Base-by-base conservation (phyloP, 2,888 invertebrate species). In the Stratiomys singularior region DNA sequence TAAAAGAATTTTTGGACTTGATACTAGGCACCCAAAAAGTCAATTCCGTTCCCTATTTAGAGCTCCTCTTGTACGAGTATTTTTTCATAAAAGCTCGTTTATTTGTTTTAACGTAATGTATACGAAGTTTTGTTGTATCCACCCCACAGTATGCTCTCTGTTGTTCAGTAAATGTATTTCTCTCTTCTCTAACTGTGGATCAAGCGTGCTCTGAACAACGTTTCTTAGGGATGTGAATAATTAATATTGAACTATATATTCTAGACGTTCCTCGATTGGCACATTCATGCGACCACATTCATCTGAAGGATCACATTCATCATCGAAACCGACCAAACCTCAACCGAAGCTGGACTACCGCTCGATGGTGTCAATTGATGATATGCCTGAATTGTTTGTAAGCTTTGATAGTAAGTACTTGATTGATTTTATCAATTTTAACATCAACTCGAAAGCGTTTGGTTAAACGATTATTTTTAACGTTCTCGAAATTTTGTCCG, bases 351-450 rank as follows among this genome's bases (percentile, higher is more conserved):
- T 96, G 81, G 96, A 96, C 88, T 96, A 96, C 87, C 92, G 95
- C 85, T 96, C 95, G 85, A 95, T 96, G 95, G 96, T 96, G 80
- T 96, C 96, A 25, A 94, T 96, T 81, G 96, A 96, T 84, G 98
- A 98, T 86, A 96, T 96, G 92, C 96, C 97, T 3, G 97, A 97
- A 88, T 90, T 98, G 82, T 97, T 98, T 89, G 94, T 95, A 82
- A 95, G 96, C 71, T 95, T 98, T 85, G 96, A 97, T 87, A 96
- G 96, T 96, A 88, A 93, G 96, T 93, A 83, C 80, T 74, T 15
- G 5, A 9, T 69, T 37, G 46, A 18, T 69, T 52, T 9, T 9
- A 9, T n/a, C 18, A 37, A 52, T 52, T 52, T 52, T 52, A 52
- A 52, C 52, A 52, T 52, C 7, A 18, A 18, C 3, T 52, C 4